phyloP scores from a whole-genome alignment of 2,888 invertebrate genomes.

The Helicoverpa assulta region DNA sequence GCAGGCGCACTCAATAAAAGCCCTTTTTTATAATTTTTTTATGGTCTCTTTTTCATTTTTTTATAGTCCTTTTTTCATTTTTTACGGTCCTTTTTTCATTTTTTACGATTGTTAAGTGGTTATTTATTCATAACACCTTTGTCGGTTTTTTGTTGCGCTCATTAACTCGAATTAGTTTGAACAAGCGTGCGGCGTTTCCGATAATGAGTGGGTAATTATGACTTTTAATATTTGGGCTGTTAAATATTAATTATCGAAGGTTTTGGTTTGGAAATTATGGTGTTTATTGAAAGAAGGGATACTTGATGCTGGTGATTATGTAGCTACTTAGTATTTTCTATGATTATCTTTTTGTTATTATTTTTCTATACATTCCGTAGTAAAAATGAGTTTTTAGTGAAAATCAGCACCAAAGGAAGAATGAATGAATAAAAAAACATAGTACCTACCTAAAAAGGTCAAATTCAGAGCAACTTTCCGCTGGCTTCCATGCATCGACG shows the following conservation, averaged over 20 bases:
- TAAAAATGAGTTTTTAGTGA: too few relatives aligned
- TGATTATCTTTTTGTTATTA: too few relatives aligned
- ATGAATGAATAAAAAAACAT: too few relatives aligned
- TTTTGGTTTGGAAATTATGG: slow-evolving; percentile 34
- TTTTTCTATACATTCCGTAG: too few relatives aligned
- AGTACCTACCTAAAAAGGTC: too few relatives aligned
- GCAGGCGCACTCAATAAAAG: slow-evolving; percentile 83
- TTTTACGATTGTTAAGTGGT: slow-evolving; percentile 79
- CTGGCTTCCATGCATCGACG: too few relatives aligned
- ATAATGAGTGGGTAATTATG: slow-evolving; percentile 58
- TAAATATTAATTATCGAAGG: slow-evolving; percentile 51
- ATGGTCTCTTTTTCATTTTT: slow-evolving; percentile 36
- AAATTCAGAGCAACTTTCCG: too few relatives aligned
- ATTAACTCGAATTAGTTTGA: slow-evolving; percentile 81
- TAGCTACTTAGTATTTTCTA: neutral
- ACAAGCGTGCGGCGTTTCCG: slow-evolving; percentile 69
- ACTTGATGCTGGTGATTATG: neutral
- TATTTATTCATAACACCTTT: slow-evolving; percentile 89
- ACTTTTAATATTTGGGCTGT: slow-evolving; percentile 55
- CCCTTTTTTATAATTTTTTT: slow-evolving; percentile 65
- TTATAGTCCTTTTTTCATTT: slow-evolving; percentile 42
- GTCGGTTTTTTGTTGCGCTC: slow-evolving; percentile 83
- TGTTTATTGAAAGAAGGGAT: slow-evolving; percentile 7
- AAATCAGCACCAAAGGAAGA: too few relatives aligned
- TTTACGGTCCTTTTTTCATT: slow-evolving; percentile 48